Evolutionary conservation across 1,140 invertebrate species (phyloP).

Genomic region (Penaeus chinensis): DNA sequence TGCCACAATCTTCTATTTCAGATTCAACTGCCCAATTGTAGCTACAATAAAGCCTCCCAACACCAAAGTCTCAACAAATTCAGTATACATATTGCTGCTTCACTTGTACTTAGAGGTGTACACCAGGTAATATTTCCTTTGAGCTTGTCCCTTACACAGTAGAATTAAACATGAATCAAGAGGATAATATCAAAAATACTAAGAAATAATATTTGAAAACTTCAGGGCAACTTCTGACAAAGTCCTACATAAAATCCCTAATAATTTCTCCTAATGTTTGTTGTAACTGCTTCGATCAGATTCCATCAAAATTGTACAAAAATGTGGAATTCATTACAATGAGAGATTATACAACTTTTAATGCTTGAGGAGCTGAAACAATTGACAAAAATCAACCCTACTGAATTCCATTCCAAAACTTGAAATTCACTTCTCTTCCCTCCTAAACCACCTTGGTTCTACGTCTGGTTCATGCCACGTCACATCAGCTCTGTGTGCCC

Average conservation of each 20-base stretch:
- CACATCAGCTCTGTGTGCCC: too few species aligned
- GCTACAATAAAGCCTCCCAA: constrained; percentile 43
- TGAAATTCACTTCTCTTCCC: too few species aligned
- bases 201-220: constrained; percentile 17
- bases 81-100: constrained; percentile 50
- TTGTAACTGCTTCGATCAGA: too few species aligned
- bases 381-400: too few species aligned
- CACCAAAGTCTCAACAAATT: constrained; percentile 42
- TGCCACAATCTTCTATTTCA: constrained; percentile 45
- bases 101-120: constrained; percentile 42
- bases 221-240: constrained; percentile 21
- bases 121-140: constrained; percentile 45
- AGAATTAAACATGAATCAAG: constrained; percentile 17
- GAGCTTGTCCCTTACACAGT: constrained; percentile 31
- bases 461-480: too few species aligned
- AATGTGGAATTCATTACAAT: neutral
- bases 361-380: too few species aligned
- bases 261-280: too few species aligned
- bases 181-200: too few species aligned
- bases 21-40: constrained; percentile 34
- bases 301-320: neutral
- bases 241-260: neutral
- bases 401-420: too few species aligned
- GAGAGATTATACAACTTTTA: too few species aligned
- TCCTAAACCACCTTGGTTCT: too few species aligned